Percentiles rank a stretch among this genome's conserved stretches.
phyloP scores from a whole-genome alignment of 2,113 vertebrate genomes.

The Cavia porcellus region DNA sequence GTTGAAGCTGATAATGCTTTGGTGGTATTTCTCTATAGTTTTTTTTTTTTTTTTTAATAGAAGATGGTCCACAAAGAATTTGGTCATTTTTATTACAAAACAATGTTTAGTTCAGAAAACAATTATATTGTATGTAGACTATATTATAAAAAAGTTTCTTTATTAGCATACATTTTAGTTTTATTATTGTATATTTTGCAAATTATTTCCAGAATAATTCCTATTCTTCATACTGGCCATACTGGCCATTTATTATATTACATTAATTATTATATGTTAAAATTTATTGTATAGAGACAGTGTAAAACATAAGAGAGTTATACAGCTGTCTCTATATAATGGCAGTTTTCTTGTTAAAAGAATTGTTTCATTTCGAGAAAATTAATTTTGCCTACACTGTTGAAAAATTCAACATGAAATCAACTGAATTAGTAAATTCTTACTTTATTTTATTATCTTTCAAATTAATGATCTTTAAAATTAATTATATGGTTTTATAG shows the following conservation, averaged over 20 bases:
- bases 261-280: background rate
- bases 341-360: background rate
- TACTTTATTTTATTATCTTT: constrained; percentile 2
- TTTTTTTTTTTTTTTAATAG: background rate
- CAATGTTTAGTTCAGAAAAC: background rate
- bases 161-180: background rate
- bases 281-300: too few relatives aligned
- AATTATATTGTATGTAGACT: background rate
- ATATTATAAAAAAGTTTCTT: background rate
- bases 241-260: background rate
- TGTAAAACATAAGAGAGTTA: too few relatives aligned
- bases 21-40: background rate
- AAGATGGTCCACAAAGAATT: background rate
- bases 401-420: background rate
- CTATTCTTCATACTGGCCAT: background rate
- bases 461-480: background rate
- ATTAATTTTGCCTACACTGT: background rate
- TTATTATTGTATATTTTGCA: background rate
- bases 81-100: background rate
- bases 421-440: background rate
- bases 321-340: background rate
- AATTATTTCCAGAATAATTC: background rate
- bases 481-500: background rate
- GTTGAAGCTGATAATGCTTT: background rate
- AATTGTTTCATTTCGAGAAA: background rate